These are phyloP conservation scores for Tenthredo mesomela DNA, from an alignment of 2,888 invertebrate species.

Conservation along the genomic window DNA sequence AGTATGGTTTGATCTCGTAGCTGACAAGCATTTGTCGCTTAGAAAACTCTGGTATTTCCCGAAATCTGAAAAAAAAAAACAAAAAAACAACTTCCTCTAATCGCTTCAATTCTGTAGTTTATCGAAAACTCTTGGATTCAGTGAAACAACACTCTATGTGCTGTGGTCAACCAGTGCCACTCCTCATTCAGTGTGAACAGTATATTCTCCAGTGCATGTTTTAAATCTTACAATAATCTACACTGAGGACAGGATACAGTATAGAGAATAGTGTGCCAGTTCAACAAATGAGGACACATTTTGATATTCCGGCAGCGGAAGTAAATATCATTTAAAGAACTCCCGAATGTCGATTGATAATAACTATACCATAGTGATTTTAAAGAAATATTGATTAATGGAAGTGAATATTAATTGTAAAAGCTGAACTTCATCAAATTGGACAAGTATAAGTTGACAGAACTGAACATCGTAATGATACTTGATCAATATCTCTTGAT, in stretches of 20 bases:
- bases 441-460: no score
- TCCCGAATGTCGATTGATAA: background rate
- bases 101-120: background rate
- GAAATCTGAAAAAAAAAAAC: background rate
- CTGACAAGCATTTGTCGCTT: background rate
- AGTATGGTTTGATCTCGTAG: background rate
- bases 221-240: background rate
- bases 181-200: background rate
- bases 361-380: background rate
- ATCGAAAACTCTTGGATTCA: background rate
- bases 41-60: background rate
- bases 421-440: no score
- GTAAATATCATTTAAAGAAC: background rate
- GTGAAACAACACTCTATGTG: background rate
- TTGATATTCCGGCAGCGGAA: background rate
- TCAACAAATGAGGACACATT: background rate
- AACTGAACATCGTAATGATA: no score
- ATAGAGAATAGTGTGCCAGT: background rate
- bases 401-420: no score
- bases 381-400: background rate
- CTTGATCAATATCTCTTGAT: no score
- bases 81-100: background rate
- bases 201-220: background rate
- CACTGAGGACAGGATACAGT: background rate
- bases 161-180: background rate